Evolutionary conservation across 2,888 invertebrate genomes (phyloP).

Genomic region (Torymus auratus): DNA sequence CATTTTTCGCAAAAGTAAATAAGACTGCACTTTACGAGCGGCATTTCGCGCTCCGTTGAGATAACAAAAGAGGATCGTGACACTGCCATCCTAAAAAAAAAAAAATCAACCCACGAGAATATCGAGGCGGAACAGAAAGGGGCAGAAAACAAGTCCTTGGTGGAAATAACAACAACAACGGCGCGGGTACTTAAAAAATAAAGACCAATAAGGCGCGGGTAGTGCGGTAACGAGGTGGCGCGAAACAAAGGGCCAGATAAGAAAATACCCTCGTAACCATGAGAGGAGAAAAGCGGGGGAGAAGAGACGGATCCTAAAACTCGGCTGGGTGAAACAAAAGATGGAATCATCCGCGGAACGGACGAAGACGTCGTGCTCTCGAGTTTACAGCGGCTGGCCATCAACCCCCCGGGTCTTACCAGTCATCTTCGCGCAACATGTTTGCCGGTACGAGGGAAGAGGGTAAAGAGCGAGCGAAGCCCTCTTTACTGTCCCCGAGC

Average conservation of each 20-base stretch:
- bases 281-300: neutral
- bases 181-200: constrained; percentile 18
- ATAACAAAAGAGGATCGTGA: too few relatives aligned
- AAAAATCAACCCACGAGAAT: too few relatives aligned
- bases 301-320: neutral
- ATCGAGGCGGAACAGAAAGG: too few relatives aligned
- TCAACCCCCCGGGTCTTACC: constrained; percentile 46
- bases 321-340: constrained; percentile 14
- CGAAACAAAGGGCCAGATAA: constrained; percentile 13
- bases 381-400: constrained; percentile 52
- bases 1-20: neutral
- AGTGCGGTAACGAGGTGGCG: neutral
- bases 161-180: neutral
- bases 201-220: constrained; percentile 26
- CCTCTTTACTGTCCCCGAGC: too few relatives aligned
- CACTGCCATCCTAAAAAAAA: too few relatives aligned
- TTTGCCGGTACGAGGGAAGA: too few relatives aligned
- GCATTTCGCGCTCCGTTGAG: neutral
- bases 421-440: constrained; percentile 58
- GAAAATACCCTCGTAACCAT: constrained; percentile 23
- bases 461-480: too few relatives aligned
- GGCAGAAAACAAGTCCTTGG: too few relatives aligned
- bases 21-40: neutral
- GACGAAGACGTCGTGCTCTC: constrained; percentile 45
- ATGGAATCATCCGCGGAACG: constrained; percentile 14